Conservation (phyloP, 1,140 invertebrate species). For the Daktulosphaira vitifoliae region DNA sequence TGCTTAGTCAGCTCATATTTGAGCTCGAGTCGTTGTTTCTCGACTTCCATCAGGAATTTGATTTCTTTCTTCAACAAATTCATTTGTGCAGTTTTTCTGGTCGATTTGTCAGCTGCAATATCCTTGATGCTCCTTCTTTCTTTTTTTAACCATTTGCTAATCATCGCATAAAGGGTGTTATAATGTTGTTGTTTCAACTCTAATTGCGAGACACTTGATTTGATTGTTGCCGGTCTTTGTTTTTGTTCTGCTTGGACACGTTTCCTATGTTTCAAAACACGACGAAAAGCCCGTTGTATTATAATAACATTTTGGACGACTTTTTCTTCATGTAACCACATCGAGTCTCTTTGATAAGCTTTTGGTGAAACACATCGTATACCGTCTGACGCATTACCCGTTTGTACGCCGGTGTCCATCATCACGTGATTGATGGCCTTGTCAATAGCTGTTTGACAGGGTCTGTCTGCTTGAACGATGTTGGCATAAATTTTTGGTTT, state of each 20-base stretch:
- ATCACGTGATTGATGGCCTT: background rate
- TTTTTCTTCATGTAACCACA: background rate
- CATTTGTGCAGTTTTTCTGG: conserved; percentile 53
- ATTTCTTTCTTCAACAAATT: conserved; percentile 55
- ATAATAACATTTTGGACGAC: background rate
- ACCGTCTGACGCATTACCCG: conserved; percentile 18
- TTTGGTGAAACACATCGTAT: background rate
- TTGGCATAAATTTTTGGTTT: background rate
- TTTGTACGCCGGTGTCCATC: conserved; percentile 17
- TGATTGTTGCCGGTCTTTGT: background rate
- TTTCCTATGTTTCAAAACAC: background rate
- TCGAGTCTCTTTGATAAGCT: background rate
- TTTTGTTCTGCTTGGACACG: background rate
- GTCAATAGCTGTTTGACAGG: background rate
- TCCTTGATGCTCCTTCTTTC: conserved; percentile 51
- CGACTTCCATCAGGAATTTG: conserved; percentile 52
- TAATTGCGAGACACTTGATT: background rate
- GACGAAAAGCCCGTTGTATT: conserved; percentile 14
- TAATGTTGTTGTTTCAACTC: conserved; percentile 53
- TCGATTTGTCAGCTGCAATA: conserved; percentile 48
- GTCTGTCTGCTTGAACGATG: background rate
- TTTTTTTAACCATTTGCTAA: conserved; percentile 55
- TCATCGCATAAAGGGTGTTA: conserved; percentile 53
- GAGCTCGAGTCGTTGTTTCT: conserved; percentile 50
- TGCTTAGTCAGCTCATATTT: conserved; percentile 48